phyloP scores from a whole-genome alignment of 2,888 invertebrate genomes.

The Philaethria dido region DNA sequence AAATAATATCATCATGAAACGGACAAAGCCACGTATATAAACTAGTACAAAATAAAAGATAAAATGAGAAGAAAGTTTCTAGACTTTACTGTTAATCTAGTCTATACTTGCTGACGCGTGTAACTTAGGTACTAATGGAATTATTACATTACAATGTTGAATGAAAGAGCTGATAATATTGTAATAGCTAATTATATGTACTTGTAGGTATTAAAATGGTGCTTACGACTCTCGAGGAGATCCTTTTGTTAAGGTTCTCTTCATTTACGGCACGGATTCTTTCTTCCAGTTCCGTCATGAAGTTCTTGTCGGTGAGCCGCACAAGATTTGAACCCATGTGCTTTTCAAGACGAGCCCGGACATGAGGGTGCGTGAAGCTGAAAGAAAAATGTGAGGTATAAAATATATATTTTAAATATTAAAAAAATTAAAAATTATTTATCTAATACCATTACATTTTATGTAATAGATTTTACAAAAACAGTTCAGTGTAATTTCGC shows the following conservation, averaged over 20 bases:
- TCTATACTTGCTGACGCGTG: neutral
- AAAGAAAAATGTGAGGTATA: constrained; percentile 26
- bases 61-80: constrained; percentile 6
- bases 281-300: constrained; percentile 86
- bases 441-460: neutral
- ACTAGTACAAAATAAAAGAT: neutral
- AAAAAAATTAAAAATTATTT: neutral
- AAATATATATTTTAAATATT: neutral
- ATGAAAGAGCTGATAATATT: neutral
- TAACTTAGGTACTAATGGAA: constrained; percentile 4
- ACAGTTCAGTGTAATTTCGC: neutral
- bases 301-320: constrained; percentile 86
- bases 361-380: constrained; percentile 86
- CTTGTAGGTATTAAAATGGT: neutral
- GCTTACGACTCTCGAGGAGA: constrained; percentile 84
- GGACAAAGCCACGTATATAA: neutral
- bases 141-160: constrained; percentile 12
- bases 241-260: constrained; percentile 85
- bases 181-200: neutral
- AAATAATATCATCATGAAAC: neutral
- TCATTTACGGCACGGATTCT: constrained; percentile 86
- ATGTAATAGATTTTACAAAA: neutral
- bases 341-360: constrained; percentile 86
- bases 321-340: constrained; percentile 88
- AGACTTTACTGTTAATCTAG: constrained; percentile 4